phyloP scores from a whole-genome alignment of 2,797 vertebrate genomes.

The Aeoliscus strigatus region DNA sequence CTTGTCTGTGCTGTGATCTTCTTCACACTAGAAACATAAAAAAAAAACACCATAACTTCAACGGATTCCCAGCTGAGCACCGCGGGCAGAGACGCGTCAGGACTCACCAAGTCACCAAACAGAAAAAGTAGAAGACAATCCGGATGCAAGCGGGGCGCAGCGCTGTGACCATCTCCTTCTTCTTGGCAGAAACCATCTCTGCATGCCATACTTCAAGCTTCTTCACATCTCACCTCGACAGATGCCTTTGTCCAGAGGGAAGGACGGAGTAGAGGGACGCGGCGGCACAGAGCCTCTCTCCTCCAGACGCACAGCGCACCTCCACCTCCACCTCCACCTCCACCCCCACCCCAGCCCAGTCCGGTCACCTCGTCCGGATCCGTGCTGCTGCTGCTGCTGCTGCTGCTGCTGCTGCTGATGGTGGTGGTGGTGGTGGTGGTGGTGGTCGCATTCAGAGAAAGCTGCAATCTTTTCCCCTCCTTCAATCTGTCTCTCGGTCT shows the following conservation, averaged over 20 bases:
- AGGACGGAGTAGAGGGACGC: constrained; percentile 35
- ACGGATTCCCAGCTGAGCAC: too few species aligned
- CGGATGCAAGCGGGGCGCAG: constrained; percentile 77
- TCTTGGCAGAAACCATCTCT: constrained; percentile 89
- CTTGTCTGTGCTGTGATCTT: constrained; percentile 81
- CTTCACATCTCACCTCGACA: constrained; percentile 78
- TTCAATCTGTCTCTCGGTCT: constrained; percentile 2
- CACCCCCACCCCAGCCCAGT: constrained; percentile 26
- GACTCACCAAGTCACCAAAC: constrained; percentile 90
- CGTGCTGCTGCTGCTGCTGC: constrained; percentile 40
- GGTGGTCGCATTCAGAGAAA: constrained; percentile 28
- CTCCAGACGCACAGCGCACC: constrained; percentile 7
- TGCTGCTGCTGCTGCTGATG: constrained; percentile 34
- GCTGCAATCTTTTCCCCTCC: constrained; percentile 9
- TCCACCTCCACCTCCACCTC: constrained; percentile 24
- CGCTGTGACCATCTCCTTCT: constrained; percentile 85
- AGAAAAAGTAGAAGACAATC: constrained; percentile 85
- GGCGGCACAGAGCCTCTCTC: constrained; percentile 37
- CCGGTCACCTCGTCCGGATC: constrained; percentile 39
- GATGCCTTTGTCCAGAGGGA: constrained; percentile 72
- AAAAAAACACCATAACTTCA: constrained; percentile 12
- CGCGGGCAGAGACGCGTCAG: constrained; percentile 31
- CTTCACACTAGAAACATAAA: constrained; percentile 74
- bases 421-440: too few species aligned
- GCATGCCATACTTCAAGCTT: constrained; percentile 91